phyloP scores from a whole-genome alignment of 2,888 invertebrate species.

The Trisateles emortualis region DNA sequence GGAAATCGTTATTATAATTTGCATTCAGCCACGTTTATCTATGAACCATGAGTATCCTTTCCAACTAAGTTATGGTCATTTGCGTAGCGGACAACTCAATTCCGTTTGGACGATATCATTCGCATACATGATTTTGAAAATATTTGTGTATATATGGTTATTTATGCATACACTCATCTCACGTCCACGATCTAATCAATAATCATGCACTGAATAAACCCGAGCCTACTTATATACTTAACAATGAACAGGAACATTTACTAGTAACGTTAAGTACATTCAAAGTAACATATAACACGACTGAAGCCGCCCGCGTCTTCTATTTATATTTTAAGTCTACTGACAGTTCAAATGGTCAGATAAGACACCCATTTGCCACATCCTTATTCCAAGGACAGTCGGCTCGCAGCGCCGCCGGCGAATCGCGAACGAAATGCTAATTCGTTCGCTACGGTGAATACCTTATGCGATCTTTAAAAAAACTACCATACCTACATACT shows the following conservation, averaged over 20 bases:
- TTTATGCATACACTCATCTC: constrained; percentile 37
- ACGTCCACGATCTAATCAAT: constrained; percentile 47
- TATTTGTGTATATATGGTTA: constrained; percentile 9
- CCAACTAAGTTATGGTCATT: constrained; percentile 21
- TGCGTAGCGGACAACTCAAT: constrained; percentile 14
- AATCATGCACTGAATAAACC: constrained; percentile 53
- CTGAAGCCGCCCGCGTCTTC: constrained; percentile 35
- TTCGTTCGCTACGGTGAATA: constrained; percentile 78
- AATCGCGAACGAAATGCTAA: constrained; percentile 81
- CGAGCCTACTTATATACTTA: constrained; percentile 38
- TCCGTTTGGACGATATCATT: constrained; percentile 13
- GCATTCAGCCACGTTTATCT: constrained; percentile 30
- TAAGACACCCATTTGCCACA: constrained; percentile 73
- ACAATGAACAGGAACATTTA: constrained; percentile 49
- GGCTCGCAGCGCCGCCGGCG: constrained; percentile 58
- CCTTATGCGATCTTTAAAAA: constrained; percentile 71
- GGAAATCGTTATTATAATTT: constrained; percentile 48
- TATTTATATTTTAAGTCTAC: constrained; percentile 50
- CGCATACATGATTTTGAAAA: constrained; percentile 19
- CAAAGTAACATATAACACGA: constrained; percentile 46
- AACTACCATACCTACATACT: constrained; percentile 60
- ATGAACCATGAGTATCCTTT: constrained; percentile 16
- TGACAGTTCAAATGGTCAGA: constrained; percentile 64
- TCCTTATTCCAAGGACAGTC: constrained; percentile 84
- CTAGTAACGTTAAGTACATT: constrained; percentile 45